phyloP scores from a whole-genome alignment of 2,797 vertebrate species.

The Lithobates pipiens region DNA sequence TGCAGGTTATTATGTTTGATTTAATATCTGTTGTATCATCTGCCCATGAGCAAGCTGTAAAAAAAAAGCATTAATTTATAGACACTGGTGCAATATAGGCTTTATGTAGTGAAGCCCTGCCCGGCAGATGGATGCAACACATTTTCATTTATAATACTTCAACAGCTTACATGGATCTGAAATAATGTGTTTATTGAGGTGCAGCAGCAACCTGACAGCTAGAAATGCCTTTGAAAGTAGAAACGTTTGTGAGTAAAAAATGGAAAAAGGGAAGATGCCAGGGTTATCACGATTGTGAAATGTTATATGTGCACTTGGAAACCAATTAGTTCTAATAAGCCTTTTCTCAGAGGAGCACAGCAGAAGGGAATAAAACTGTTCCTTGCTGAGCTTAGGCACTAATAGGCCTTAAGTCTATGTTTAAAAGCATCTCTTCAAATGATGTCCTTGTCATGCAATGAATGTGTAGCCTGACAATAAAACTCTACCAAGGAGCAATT shows the following conservation, averaged over 20 bases:
- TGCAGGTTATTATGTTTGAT: slow-evolving; percentile 57
- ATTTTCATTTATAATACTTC: slow-evolving; percentile 39
- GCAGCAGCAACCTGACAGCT: slow-evolving; percentile 32
- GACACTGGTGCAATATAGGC: slow-evolving; percentile 16
- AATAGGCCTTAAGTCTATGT: slow-evolving; percentile 33
- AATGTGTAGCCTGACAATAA: slow-evolving; percentile 11
- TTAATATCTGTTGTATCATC: slow-evolving; percentile 48
- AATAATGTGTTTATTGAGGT: slow-evolving; percentile 45
- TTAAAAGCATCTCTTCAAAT: slow-evolving; percentile 37
- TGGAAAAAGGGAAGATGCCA: slow-evolving; percentile 18
- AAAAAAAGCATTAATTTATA: slow-evolving; percentile 34
- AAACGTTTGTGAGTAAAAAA: slow-evolving; percentile 24
- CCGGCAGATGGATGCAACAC: slow-evolving; percentile 8
- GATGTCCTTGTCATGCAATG: slow-evolving; percentile 26
- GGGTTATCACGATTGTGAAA: slow-evolving; percentile 21
- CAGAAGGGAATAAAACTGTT: slow-evolving; percentile 43
- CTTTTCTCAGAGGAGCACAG: slow-evolving; percentile 38
- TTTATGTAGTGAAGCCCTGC: slow-evolving; percentile 16
- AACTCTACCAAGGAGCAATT: background rate
- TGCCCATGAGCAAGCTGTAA: slow-evolving; percentile 47
- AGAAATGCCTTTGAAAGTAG: slow-evolving; percentile 29
- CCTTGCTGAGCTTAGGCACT: slow-evolving; percentile 31
- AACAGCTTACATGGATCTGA: slow-evolving; percentile 24
- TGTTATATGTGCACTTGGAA: slow-evolving; percentile 58
- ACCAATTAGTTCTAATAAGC: slow-evolving; percentile 61